Percentiles rank a stretch among this genome's conserved stretches.
These are phyloP conservation scores for Lissonota sp. DNA, from an alignment of 2,888 invertebrate species.

Conservation along the genomic window DNA sequence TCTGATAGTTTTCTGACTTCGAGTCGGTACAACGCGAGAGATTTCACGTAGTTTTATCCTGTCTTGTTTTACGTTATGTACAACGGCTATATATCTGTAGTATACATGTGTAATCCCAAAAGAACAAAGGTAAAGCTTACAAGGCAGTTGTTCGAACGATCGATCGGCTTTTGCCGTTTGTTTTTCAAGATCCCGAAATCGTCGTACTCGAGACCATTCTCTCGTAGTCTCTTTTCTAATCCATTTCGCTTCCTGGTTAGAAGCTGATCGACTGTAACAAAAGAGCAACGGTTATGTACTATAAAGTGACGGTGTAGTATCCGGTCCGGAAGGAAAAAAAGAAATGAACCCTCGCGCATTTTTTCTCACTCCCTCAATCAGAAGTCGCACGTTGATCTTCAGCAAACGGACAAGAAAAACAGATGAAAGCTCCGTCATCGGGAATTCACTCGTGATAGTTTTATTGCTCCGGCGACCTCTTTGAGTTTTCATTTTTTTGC, in stretches of 20 bases:
- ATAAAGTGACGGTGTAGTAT: background rate
- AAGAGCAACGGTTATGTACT: slow-evolving; percentile 3
- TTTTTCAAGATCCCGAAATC: slow-evolving; percentile 26
- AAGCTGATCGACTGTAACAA: slow-evolving; percentile 19
- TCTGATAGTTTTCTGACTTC: background rate
- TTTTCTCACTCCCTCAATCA: background rate
- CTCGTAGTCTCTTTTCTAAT: slow-evolving; percentile 45
- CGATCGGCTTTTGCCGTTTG: slow-evolving; percentile 5
- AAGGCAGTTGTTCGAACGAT: slow-evolving; percentile 19
- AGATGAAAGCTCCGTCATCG: slow-evolving; percentile 13
- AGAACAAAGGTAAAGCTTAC: slow-evolving; percentile 2
- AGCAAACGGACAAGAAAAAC: slow-evolving; percentile 20
- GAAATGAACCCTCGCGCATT: slow-evolving; percentile 23
- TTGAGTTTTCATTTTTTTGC: slow-evolving; percentile 26
- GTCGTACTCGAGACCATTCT: slow-evolving; percentile 17
- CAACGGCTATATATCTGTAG: slow-evolving; percentile 17
- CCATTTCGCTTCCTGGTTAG: slow-evolving; percentile 32
- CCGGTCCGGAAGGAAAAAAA: slow-evolving; percentile 41
- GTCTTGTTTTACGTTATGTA: slow-evolving; percentile 1
- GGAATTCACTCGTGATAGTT: slow-evolving; percentile 4
- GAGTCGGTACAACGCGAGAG: slow-evolving; percentile 24
- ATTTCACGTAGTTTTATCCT: slow-evolving; percentile 26
- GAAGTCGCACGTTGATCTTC: slow-evolving; percentile 19
- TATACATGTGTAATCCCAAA: slow-evolving; percentile 13
- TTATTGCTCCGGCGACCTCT: slow-evolving; percentile 7